A percentile compares a stretch with the other conserved stretches of the same genome.
Evolutionary conservation across 1,140 invertebrate species (phyloP).

Genomic region (Lepidostoma basale): DNA sequence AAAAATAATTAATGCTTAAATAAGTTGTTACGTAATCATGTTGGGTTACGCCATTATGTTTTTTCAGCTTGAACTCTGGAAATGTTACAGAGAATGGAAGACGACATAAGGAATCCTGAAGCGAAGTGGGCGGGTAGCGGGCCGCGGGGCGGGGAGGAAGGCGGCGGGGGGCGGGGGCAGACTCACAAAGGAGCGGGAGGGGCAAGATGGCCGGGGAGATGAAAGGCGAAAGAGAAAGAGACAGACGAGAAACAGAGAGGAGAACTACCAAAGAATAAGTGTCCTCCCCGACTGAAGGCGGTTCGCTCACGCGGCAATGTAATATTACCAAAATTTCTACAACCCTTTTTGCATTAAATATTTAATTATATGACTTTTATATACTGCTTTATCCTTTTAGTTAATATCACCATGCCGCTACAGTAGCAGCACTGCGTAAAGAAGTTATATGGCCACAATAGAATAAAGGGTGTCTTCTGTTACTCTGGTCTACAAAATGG

Average conservation of each 20-base stretch:
- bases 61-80: neutral
- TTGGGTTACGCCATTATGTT: neutral
- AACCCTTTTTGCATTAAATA: too few species aligned
- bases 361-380: too few species aligned
- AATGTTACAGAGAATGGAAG: conserved; percentile 29
- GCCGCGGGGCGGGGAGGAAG: conserved; percentile 10
- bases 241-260: conserved; percentile 6
- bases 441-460: too few species aligned
- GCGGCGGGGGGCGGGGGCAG: neutral
- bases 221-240: conserved; percentile 29
- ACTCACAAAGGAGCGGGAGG: neutral
- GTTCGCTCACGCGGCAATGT: too few species aligned
- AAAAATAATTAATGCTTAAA: too few species aligned
- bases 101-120: conserved; percentile 39
- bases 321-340: too few species aligned
- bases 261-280: conserved; percentile 17
- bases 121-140: too few species aligned
- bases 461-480: conserved; percentile 36
- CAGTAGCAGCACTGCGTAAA: too few species aligned
- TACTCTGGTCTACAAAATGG: neutral
- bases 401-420: too few species aligned
- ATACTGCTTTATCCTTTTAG: too few species aligned
- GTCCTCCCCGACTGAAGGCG: too few species aligned
- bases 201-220: conserved; percentile 37
- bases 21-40: too few species aligned